Evolutionary conservation across 1,140 invertebrate species (phyloP), one percentile per base, ranked within the genome.

Genomic region (Argopecten irradians): DNA sequence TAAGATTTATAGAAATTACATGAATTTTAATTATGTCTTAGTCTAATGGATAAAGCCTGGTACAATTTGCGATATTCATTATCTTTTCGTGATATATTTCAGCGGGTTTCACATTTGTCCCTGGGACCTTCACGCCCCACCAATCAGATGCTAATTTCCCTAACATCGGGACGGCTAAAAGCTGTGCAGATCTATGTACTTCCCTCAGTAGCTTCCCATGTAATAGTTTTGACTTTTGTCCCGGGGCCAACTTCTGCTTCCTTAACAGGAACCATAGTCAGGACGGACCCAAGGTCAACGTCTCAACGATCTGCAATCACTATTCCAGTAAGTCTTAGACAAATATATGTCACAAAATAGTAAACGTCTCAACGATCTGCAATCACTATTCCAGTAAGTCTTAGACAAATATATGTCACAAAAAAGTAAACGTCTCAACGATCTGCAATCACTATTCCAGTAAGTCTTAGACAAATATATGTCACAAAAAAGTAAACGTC

Each of bases 341-440:
- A 5, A 8, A 5, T 39, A 39, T 39, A 39, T 39, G n/a, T n/a
- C n/a, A n/a, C n/a, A n/a, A n/a, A n/a, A n/a, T n/a, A n/a, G 22
- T 88, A 11, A 55, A 41, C 28, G 85, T 84, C 43, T 34, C 71
- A 0, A 86, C 71, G 0, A 41, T 36, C 7, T 93, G 92, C 87
- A 71, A 89, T 71, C 92, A 93, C 43, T 93, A 90, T 82, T 92
- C 92, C 41, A 89, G 92, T 93, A 86, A 90, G 92, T 89, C 28
- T 22, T 8, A 22, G 22, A 28, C 32, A 5, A 8, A 5, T 39
- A 39, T 39, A 39, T 39, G n/a, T n/a, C n/a, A n/a, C n/a, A n/a
- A n/a, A n/a, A n/a, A n/a, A n/a, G 22, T 88, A 11, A 55, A 41
- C 28, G 85, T 84, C 43, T 34, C 71, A 0, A 86, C 71, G 0